Evolutionary conservation across 1,140 invertebrate genomes (phyloP), one percentile per base, ranked within the genome.

Genomic region (Cheumatopsyche charites): DNA sequence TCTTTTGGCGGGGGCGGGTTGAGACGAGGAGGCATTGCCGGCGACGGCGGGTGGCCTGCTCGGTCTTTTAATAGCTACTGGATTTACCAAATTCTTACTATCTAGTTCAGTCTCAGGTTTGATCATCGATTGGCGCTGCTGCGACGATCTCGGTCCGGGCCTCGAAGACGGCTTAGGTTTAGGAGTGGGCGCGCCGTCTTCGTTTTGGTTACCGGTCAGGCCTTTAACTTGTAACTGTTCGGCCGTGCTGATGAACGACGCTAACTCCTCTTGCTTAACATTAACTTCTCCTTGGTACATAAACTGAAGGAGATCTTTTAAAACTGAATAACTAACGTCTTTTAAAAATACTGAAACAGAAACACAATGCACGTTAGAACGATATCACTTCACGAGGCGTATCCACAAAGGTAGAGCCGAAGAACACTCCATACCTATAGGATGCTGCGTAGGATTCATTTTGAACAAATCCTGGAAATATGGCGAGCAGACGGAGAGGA

Each of bases 281-380:
- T 93, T 93, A 62, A 94, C 92, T 86, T 94, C 91, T 75, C 92
- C 92, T 84, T 90, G 89, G 80, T 94, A 94, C 90, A 94, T 94
- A 82, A 94, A 94, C 79, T 91, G 90, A 77, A 94, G 86, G 77
- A 94, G 86, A 81, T 92, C 89, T 82, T 88, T 89, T 77, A 94
- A 82, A 75, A 92, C 90, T 71, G 86, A 84, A 81, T 90, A 89
- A 81, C 88, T 88, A 79, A 93, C 90, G 81, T 93, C 91, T 85
- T 93, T 92, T 79, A 95, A 86, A 83, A 94, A 93, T 78, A 94
- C 90, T 87, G 80, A 71, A 84, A 85, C 77, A 78, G 80, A 76
- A 66, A 79, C 62, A 23, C 17, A 55, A 23, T 15, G 9, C 12
- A 4, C 4, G 49, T 55, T 17, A 15, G 17, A 11, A 17, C 17